Evolutionary conservation across 2,113 vertebrate species (phyloP).

Genomic region (Apteryx owenii): DNA sequence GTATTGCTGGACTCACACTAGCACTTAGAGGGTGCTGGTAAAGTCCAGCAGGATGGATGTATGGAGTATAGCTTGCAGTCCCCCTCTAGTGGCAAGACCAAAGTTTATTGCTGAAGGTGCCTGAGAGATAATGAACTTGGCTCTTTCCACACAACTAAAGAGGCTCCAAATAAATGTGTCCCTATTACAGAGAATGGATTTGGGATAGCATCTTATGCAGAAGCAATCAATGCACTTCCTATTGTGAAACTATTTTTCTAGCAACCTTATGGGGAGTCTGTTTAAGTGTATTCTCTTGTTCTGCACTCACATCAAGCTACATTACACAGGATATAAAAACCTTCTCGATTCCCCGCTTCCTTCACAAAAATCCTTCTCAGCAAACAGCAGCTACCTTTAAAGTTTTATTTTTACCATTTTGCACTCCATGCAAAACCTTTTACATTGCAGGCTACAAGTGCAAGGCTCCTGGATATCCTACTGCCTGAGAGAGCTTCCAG

Average conservation of each 20-base stretch:
- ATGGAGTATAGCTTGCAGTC: background rate
- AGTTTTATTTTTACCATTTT: background rate
- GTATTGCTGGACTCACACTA: background rate
- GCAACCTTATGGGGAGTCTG: background rate
- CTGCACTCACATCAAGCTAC: fast-evolving
- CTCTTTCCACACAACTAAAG: background rate
- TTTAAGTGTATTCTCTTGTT: background rate
- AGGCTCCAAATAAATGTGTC: background rate
- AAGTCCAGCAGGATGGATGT: background rate
- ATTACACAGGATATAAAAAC: background rate
- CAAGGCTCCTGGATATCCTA: background rate
- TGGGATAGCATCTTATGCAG: background rate
- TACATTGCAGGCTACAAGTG: background rate
- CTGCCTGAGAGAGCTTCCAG: background rate
- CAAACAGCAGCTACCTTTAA: background rate
- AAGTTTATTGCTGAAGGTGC: background rate
- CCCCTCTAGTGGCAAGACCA: slow-evolving; percentile 42
- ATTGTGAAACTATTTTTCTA: background rate
- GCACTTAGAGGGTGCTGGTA: background rate
- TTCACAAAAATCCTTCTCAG: background rate
- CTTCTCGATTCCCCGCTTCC: background rate
- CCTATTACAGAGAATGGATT: background rate
- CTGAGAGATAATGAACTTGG: background rate
- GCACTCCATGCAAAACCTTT: background rate
- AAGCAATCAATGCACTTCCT: background rate